These are phyloP conservation scores for Seriola rivoliana DNA, from an alignment of 2,113 vertebrate genomes.

Conservation along the genomic window DNA sequence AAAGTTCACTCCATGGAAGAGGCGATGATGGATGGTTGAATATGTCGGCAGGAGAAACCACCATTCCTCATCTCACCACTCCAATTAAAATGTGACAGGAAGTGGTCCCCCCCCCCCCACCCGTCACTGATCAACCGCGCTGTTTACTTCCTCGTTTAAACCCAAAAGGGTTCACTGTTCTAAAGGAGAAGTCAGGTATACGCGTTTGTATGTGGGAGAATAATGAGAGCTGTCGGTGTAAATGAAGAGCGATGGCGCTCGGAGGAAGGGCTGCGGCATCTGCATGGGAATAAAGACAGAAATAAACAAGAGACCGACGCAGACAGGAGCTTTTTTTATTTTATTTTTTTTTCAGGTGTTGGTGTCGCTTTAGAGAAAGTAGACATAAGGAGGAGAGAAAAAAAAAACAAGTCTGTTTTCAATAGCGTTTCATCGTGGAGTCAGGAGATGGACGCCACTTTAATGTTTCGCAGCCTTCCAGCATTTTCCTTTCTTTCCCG, in stretches of 20 bases:
- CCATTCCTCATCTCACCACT: constrained; percentile 65
- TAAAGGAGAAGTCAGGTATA: constrained; percentile 12
- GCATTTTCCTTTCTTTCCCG: not conserved
- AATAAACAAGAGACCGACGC: not conserved
- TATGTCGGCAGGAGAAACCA: constrained; percentile 41
- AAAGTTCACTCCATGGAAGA: constrained; percentile 57
- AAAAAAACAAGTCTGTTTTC: constrained; percentile 8
- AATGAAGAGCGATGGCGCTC: constrained; percentile 20
- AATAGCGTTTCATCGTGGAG: constrained; percentile 22
- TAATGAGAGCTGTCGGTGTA: constrained; percentile 44
- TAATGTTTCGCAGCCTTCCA: constrained; percentile 25
- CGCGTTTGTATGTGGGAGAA: not conserved
- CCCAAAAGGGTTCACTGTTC: not conserved
- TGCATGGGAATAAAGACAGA: constrained; percentile 39
- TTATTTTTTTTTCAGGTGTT: not conserved
- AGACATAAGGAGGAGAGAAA: not conserved
- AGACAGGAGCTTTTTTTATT: not conserved
- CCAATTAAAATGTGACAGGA: constrained; percentile 75
- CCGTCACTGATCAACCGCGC: constrained; percentile 37
- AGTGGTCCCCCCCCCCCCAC: constrained; percentile 20
- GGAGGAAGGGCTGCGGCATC: not conserved
- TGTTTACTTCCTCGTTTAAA: constrained; percentile 51
- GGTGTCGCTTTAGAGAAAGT: constrained; percentile 7
- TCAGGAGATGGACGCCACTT: constrained; percentile 35
- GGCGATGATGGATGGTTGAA: constrained; percentile 71